Conservation (phyloP, 2,113 vertebrate species). For the Pluvialis apricaria region DNA sequence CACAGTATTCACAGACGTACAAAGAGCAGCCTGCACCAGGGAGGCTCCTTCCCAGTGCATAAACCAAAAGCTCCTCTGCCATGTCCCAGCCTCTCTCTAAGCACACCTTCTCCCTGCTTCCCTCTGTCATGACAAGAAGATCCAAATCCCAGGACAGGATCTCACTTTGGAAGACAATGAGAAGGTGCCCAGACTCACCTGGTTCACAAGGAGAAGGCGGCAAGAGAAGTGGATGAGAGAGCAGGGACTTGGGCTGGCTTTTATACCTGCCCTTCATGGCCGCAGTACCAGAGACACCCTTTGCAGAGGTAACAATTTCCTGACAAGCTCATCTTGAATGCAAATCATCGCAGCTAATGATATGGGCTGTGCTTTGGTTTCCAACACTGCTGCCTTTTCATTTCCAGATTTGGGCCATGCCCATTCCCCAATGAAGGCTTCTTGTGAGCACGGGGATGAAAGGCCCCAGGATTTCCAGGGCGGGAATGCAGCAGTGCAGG, state of each 20-base stretch:
- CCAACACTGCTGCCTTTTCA: not conserved
- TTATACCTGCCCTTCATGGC: not conserved
- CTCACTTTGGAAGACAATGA: not conserved
- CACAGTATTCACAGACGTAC: too few species aligned
- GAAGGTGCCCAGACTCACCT: not conserved
- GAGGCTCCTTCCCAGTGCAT: accelerated
- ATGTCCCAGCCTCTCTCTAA: not conserved
- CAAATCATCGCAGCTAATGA: not conserved
- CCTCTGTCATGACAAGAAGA: not conserved
- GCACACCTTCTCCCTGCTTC: accelerated
- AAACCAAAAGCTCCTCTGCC: too few species aligned
- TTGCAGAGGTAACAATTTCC: not conserved
- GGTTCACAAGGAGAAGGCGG: not conserved
- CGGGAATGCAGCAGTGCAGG: not conserved
- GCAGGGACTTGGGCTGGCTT: not conserved
- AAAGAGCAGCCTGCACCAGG: not conserved
- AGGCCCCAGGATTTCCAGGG: not conserved
- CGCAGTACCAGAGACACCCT: not conserved
- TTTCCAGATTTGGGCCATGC: not conserved
- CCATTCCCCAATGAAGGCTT: not conserved
- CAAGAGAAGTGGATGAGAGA: not conserved
- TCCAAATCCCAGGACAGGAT: not conserved
- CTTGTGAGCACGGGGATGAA: not conserved
- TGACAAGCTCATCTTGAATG: not conserved
- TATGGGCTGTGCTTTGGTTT: not conserved